Conservation (phyloP, 2,113 vertebrate genomes). For the Calypte anna region DNA sequence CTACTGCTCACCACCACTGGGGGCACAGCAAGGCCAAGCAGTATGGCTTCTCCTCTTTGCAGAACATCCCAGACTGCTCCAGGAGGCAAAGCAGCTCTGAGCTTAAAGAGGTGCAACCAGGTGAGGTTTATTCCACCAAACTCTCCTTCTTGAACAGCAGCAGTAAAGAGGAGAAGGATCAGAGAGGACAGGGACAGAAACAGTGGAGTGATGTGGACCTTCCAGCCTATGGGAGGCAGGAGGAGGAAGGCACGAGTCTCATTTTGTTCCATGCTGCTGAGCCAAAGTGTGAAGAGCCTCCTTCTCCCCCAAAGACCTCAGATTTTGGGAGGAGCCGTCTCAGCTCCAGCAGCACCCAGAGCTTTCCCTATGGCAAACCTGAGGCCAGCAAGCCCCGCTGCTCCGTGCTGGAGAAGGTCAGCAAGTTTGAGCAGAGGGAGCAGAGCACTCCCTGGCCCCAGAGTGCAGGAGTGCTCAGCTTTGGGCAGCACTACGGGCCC, state of each 20-base stretch:
- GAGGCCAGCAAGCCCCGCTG: conserved; percentile 68
- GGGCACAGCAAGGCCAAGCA: conserved; percentile 48
- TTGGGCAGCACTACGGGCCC: conserved; percentile 15
- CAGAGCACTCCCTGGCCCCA: conserved; percentile 74
- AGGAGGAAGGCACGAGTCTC: conserved; percentile 30
- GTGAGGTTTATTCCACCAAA: conserved; percentile 28
- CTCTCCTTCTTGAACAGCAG: background rate
- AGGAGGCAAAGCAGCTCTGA: conserved; percentile 57
- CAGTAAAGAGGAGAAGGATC: conserved; percentile 59
- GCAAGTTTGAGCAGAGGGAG: conserved; percentile 86
- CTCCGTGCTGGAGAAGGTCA: conserved; percentile 92
- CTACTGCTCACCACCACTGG: conserved; percentile 51
- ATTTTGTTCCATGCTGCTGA: conserved; percentile 34
- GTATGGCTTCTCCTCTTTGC: conserved; percentile 67
- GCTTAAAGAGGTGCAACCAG: background rate
- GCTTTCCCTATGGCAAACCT: conserved; percentile 48
- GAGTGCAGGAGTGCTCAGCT: conserved; percentile 33
- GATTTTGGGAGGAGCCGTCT: conserved; percentile 56
- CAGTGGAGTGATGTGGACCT: conserved; percentile 43
- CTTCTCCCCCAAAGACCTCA: conserved; percentile 67
- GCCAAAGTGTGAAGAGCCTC: conserved; percentile 72
- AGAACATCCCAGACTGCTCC: conserved; percentile 71
- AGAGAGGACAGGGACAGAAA: conserved; percentile 1
- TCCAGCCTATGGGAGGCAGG: conserved; percentile 39
- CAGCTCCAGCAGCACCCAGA: conserved; percentile 60